Evolutionary conservation across 2,113 vertebrate genomes (phyloP), one percentile per base, ranked within the genome.

Genomic region (Canis aureus): DNA sequence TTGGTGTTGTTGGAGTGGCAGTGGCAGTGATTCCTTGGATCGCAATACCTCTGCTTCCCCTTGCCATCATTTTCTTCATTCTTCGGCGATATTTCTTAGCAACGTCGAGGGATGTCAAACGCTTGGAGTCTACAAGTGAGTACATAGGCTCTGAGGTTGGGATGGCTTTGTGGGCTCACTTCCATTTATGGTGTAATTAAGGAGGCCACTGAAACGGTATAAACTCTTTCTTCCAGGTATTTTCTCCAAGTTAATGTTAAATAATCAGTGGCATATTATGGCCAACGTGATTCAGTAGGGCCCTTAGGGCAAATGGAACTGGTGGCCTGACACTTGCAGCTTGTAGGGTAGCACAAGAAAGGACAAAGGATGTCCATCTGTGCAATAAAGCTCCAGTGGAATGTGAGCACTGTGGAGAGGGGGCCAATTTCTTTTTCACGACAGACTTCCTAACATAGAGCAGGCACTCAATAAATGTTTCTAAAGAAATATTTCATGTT

Each of bases 81-180:
- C 99, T 99, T 96, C 99, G 99, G 32, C 96, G 98, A 27, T 99
- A 99, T 97, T 99, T 99, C 98, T 99, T 99, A 97, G 98, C 98
- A 96, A 99, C 99, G 6, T 99, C 99, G 69, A 99, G 99, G 98
- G 99, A 99, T 95, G 99, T 99, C 98, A 99, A 99, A 98, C 99
- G 99, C 71, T 99, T 99, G 17, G 99, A 99, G 98, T 99, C 99
- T 90, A 99, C 99, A 97, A 99, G 99, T 99, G 99, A 98, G 99
- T 99, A 84, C 76, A 0, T 0, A 85, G 51, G 51, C 2, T 29
- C n/a, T 43, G 0, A 0, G n/a, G 35, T n/a, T 57, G 90, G 60
- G 17, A 87, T 29, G 67, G 0, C 25, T 57, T 3, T 67, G 16
- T 35, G 29, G 9, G 60, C 60, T 69, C 4, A 64, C 79, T 66